Evolutionary conservation across 2,888 invertebrate genomes (phyloP).

Genomic region (Trachelus stipa): DNA sequence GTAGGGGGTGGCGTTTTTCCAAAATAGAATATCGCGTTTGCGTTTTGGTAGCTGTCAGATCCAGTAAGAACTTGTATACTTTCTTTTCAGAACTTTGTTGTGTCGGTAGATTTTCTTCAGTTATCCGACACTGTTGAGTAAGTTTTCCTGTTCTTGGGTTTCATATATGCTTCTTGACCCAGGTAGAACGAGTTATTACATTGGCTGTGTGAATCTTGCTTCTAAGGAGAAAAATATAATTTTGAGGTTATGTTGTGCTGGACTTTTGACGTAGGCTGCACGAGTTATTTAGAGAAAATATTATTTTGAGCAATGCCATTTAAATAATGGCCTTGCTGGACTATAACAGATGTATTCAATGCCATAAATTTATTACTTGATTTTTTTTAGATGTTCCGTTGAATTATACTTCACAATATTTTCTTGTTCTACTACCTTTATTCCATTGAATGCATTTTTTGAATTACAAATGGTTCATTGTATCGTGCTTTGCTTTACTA

Average conservation of each 20-base stretch:
- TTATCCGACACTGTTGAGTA: conserved; percentile 1
- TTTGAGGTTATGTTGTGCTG: conserved; percentile 6
- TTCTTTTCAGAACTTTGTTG: not conserved
- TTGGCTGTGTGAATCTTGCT: not conserved
- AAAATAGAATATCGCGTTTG: not conserved
- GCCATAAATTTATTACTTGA: not conserved
- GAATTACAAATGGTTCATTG: not conserved
- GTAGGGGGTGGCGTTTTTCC: not conserved
- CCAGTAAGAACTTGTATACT: not conserved
- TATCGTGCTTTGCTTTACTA: not conserved
- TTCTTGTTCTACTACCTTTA: not conserved
- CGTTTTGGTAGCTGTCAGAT: not conserved
- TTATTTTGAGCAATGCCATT: not conserved
- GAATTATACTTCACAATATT: not conserved
- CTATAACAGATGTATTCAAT: not conserved
- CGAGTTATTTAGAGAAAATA: conserved; percentile 3
- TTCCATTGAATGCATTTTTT: not conserved
- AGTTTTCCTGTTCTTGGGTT: not conserved
- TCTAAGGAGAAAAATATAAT: not conserved
- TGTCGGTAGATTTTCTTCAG: conserved; percentile 3
- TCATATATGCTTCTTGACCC: not conserved
- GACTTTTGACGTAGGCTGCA: not conserved
- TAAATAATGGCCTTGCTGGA: not conserved
- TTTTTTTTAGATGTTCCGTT: not conserved
- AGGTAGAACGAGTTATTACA: not conserved